Percentiles rank a stretch among this genome's conserved stretches.
These are phyloP conservation scores for Antedon mediterranea DNA, from an alignment of 53 echinoderm and acorn worm genomes.

Conservation along the genomic window DNA sequence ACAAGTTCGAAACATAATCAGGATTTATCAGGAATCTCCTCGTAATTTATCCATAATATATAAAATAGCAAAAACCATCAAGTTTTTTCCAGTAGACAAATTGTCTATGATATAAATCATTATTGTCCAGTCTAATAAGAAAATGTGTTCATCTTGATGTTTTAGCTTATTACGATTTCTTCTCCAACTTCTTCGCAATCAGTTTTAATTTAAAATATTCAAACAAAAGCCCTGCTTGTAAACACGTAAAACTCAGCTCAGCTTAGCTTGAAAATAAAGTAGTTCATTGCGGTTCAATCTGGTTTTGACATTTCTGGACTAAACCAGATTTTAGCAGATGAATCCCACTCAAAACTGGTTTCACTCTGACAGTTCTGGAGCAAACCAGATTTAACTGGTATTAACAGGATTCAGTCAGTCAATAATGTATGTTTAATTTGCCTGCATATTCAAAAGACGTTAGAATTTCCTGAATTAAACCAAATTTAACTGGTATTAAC, in stretches of 20 bases:
- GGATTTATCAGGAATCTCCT: not conserved
- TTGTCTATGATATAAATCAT: not conserved
- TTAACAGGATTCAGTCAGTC: no score
- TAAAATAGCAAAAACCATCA: not conserved
- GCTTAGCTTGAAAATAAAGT: not conserved
- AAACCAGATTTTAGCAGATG: not conserved
- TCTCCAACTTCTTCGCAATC: no score
- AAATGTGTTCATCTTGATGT: not conserved
- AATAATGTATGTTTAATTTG: not conserved
- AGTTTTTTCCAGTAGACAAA: not conserved
- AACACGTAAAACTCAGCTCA: not conserved
- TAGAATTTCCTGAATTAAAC: no score
- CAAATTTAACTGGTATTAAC: no score
- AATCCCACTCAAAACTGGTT: not conserved
- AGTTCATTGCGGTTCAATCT: not conserved
- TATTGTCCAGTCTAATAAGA: not conserved
- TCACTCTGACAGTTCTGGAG: no score
- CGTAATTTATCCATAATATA: not conserved
- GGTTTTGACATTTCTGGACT: not conserved
- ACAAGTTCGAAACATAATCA: not conserved
- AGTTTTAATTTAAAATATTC: not conserved
- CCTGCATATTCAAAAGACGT: constrained; percentile 31
- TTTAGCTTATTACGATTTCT: not conserved
- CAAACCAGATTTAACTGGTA: no score
- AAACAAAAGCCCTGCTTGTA: not conserved